Base-by-base conservation (phyloP, 1,140 invertebrate species). In the Scaptomyza montana region DNA sequence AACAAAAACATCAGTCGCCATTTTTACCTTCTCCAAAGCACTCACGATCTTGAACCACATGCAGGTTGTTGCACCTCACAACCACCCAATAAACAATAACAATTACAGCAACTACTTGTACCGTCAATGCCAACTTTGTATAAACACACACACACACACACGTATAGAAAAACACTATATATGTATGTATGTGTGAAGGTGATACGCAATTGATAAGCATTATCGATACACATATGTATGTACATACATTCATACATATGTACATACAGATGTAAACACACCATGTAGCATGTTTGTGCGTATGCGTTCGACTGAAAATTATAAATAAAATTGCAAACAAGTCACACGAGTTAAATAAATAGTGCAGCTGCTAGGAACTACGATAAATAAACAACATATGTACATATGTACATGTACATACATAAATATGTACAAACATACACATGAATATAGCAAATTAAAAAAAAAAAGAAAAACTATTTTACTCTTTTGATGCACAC, bases 1-100 rank as follows among this genome's bases (percentile, higher is more conserved):
- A 74, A 43, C 66, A 33, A 28, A 54, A 56, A 55, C 70, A 36
- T 45, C 57, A 66, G 60, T 65, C 68, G 71, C 65, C 64, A 68
- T 69, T 68, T 74, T 74, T 74, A 68, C 70, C 70, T 73, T 73
- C 63, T 63, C 63, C 65, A 64, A 49, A 41, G 13, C 30, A 61
- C 53, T 53, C 55, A 76, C 89, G 87, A 90, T 90, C 87, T 90
- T 90, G 87, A 85, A 84, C 82, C 78, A 90, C 57, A 89, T 90
- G 82, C 89, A 90, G 89, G 87, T 90, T 90, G 87, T 90, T 90
- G 89, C 82, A 90, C 87, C 72, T 30, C 56, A 63, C 61, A 51
- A 53, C 66, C 25, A 57, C 49, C 61, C 56, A 60, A 50, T 30
- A 33, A 78, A 57, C 43, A 69, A 69, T 47, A 62, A 57, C 41